Percentiles rank a stretch among this genome's conserved stretches.
These are phyloP conservation scores for Ispidina picta DNA, from an alignment of 2,797 vertebrate species.

Conservation along the genomic window DNA sequence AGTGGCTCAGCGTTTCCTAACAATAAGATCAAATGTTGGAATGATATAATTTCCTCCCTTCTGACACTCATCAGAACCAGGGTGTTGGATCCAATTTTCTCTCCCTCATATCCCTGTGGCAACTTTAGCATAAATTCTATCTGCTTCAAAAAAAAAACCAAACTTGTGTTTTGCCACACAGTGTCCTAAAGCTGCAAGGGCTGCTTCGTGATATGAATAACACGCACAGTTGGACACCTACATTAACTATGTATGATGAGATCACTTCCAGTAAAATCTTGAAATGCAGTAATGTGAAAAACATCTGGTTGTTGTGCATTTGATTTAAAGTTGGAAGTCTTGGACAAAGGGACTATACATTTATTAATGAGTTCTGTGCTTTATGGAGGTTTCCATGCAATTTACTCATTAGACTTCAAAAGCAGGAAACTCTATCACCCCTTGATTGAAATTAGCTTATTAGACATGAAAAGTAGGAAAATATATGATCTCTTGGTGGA, in stretches of 20 bases:
- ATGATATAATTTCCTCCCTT: slow-evolving; percentile 54
- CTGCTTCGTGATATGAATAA: slow-evolving; percentile 72
- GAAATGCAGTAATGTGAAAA: slow-evolving; percentile 78
- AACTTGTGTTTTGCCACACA: slow-evolving; percentile 31
- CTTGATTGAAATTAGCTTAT: slow-evolving; percentile 32
- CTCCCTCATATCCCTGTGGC: slow-evolving; percentile 30
- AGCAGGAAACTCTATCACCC: neutral
- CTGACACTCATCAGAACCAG: slow-evolving; percentile 48
- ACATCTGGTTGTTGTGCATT: slow-evolving; percentile 77
- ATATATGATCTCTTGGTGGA: neutral
- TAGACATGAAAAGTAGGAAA: slow-evolving; percentile 35
- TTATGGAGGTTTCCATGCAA: slow-evolving; percentile 60
- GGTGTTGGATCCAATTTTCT: neutral
- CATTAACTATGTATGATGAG: slow-evolving; percentile 77
- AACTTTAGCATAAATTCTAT: slow-evolving; percentile 23
- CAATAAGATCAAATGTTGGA: slow-evolving; percentile 5
- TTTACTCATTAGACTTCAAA: slow-evolving; percentile 60
- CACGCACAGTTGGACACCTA: slow-evolving; percentile 71
- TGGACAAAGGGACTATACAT: slow-evolving; percentile 61
- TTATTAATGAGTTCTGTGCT: slow-evolving; percentile 66
- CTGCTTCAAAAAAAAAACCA: slow-evolving; percentile 27
- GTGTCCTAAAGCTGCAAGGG: slow-evolving; percentile 50
- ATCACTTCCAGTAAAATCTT: slow-evolving; percentile 83
- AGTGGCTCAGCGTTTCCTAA: slow-evolving; percentile 24
- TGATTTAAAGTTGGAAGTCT: slow-evolving; percentile 78